Evolutionary conservation across 92 coral and sea anemone species (phyloP), one percentile per base, ranked within the genome.

Genomic region (Parazoanthus atlanticus): DNA sequence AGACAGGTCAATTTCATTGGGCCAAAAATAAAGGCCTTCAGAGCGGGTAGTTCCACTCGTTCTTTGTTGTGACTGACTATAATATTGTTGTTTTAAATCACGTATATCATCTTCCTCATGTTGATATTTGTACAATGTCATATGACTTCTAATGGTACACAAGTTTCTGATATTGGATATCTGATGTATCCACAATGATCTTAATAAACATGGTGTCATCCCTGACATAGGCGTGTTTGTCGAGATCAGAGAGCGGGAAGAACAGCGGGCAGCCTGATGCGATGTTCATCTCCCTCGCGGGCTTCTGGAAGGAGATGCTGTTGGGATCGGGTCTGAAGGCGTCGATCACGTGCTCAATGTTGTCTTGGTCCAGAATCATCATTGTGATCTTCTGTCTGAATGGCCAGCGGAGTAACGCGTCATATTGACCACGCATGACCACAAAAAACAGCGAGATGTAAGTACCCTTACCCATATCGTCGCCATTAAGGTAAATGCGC

Each of bases 271-370:
- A 84, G n/a, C 88, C 88, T 21, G 76, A 58, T 29, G 88, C 88
- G 34, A 84, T 12, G 9, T 84, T 84, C 76, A 71, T 72, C 36
- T 72, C 77, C 66, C 82, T 89, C 16, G 74, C 30, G 6, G 91
- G 91, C 76, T 74, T 82, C 86, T 90, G 91, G 75, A 92, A 92
- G 40, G 89, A 86, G 28, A 92, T 86, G 88, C 91, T 89, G 91
- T 81, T 82, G 29, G 91, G 91, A 46, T 89, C 88, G 26, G 91
- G 91, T 15, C 88, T 67, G 49, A 89, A 89, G 78, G 87, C 85
- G 56, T 82, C 91, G 36, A 89, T 46, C 33, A 89, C 66, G 69
- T 89, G 91, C 64, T 82, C 87, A 30, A 81, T 88, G n/a, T 88
- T 88, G 3, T n/a, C 64, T 69, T 89, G 91, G 41, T 89, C 86